phyloP scores from a whole-genome alignment of 92 coral and sea anemone genomes.

The Epizoanthus illoricatus region DNA sequence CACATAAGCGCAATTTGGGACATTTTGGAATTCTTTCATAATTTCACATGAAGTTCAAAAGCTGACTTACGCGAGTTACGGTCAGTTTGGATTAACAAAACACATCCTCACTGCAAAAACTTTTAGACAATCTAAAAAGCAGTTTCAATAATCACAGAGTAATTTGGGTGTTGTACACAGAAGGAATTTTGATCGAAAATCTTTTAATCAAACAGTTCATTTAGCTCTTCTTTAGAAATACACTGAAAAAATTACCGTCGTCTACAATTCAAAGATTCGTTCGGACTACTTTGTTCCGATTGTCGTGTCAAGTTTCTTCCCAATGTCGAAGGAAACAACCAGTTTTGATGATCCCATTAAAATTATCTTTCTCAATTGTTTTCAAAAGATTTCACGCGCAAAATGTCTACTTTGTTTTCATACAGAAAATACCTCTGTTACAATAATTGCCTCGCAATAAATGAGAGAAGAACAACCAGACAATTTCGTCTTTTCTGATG shows the following conservation, averaged over 20 bases:
- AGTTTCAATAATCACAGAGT: too few species aligned
- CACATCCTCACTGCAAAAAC: too few species aligned
- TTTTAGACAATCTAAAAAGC: too few species aligned
- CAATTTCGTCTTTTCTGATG: not conserved
- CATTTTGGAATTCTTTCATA: conserved; percentile 28
- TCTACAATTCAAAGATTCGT: not conserved
- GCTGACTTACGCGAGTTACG: not conserved
- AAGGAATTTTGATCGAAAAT: not conserved
- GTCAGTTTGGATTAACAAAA: too few species aligned
- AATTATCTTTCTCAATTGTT: not conserved
- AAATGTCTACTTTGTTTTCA: not conserved
- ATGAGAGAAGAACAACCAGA: not conserved
- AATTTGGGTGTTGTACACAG: too few species aligned
- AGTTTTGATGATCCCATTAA: not conserved
- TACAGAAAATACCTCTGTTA: not conserved
- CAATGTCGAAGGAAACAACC: conserved; percentile 1
- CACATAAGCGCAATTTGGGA: conserved; percentile 28
- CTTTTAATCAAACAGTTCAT: conserved; percentile 5
- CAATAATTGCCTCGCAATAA: not conserved
- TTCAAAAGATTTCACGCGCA: not conserved
- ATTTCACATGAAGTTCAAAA: not conserved
- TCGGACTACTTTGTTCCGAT: conserved; percentile 10
- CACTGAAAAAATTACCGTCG: not conserved
- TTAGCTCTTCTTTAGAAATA: not conserved
- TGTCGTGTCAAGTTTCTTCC: conserved; percentile 37